Evolutionary conservation across 2,888 invertebrate genomes (phyloP).

Genomic region (Phyllotreta cruciferae): DNA sequence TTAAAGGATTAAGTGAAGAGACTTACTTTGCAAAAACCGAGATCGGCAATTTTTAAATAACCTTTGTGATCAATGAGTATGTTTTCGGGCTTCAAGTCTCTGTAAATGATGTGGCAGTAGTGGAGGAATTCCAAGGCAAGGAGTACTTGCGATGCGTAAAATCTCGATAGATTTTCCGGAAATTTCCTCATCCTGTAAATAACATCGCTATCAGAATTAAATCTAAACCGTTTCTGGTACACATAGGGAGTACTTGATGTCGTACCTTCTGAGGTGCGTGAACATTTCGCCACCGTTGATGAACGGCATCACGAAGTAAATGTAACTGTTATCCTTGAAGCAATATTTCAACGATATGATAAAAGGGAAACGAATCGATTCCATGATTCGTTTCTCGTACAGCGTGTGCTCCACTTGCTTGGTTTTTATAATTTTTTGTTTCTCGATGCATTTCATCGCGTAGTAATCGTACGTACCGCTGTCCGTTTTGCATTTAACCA

Average conservation of each 20-base stretch:
- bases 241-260: not conserved
- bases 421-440: slow-evolving; percentile 83
- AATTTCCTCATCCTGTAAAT: slow-evolving; percentile 60
- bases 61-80: slow-evolving; percentile 81
- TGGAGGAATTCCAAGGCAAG: slow-evolving; percentile 93
- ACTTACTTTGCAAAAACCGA: slow-evolving; percentile 88
- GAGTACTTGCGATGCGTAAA: slow-evolving; percentile 90
- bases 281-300: slow-evolving; percentile 89
- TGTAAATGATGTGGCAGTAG: slow-evolving; percentile 83
- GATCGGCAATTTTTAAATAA: slow-evolving; percentile 89
- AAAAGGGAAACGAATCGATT: slow-evolving; percentile 87
- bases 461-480: slow-evolving; percentile 64
- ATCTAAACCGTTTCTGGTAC: not conserved
- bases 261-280: slow-evolving; percentile 69
- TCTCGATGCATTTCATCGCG: slow-evolving; percentile 90
- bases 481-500: slow-evolving; percentile 64
- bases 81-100: slow-evolving; percentile 94
- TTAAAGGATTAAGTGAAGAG: too few species aligned
- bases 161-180: slow-evolving; percentile 81
- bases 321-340: slow-evolving; percentile 83
- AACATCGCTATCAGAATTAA: not conserved
- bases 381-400: slow-evolving; percentile 89
- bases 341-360: slow-evolving; percentile 83
- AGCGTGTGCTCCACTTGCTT: slow-evolving; percentile 89
- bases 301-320: slow-evolving; percentile 86